These are phyloP conservation scores for Polydrusus pterygomalis DNA, from an alignment of 2,888 invertebrate species.

Conservation along the genomic window DNA sequence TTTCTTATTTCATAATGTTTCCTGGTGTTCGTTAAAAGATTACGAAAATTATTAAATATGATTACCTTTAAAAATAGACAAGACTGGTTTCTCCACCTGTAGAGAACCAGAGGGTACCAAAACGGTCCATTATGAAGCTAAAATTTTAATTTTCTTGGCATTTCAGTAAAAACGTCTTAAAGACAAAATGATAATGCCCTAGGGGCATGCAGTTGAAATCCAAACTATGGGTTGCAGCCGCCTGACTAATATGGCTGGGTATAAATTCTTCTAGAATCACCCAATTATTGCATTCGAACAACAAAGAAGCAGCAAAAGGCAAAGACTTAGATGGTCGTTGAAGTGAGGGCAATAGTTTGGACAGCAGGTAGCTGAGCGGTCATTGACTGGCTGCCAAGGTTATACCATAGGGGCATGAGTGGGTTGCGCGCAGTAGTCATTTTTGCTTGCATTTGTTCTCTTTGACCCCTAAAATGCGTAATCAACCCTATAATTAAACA, in stretches of 20 bases:
- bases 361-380: constrained; percentile 49
- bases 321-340: constrained; percentile 38
- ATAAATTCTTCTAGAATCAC: constrained; percentile 31
- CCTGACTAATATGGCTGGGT: neutral
- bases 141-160: too few relatives aligned
- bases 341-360: constrained; percentile 39
- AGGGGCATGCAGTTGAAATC: neutral
- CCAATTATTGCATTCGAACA: constrained; percentile 38
- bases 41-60: too few relatives aligned
- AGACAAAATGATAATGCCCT: neutral
- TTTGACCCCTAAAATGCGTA: too few relatives aligned
- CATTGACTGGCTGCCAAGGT: constrained; percentile 53
- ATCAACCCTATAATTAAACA: too few relatives aligned
- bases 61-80: too few relatives aligned
- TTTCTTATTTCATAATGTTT: too few relatives aligned
- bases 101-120: too few relatives aligned
- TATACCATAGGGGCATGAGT: constrained; percentile 29
- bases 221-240: neutral
- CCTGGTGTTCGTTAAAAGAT: too few relatives aligned
- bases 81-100: too few relatives aligned
- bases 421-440: constrained; percentile 34
- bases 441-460: constrained; percentile 8
- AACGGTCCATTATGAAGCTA: too few relatives aligned
- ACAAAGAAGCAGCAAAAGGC: constrained; percentile 38
- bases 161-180: too few relatives aligned